Conservation (phyloP, 2,797 vertebrate genomes). For the Oryzias dopingdopingensis region DNA sequence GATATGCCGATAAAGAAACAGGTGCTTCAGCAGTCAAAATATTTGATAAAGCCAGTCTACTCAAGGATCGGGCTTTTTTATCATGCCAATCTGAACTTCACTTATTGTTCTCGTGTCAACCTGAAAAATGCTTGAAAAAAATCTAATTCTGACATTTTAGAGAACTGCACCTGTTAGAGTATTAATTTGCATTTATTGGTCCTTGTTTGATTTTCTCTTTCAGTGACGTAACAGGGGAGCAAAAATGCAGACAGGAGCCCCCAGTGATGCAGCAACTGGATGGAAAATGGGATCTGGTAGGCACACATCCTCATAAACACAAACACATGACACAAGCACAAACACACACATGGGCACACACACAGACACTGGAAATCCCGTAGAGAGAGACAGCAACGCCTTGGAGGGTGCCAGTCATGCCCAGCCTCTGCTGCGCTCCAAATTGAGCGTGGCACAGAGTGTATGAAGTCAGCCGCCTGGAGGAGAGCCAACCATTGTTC, state of each 20-base stretch:
- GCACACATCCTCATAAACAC: constrained; percentile 27
- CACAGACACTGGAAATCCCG: constrained; percentile 39
- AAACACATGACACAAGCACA: constrained; percentile 7
- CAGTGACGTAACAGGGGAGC: constrained; percentile 30
- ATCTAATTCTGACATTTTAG: no score
- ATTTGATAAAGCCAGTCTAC: no score
- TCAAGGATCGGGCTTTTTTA: no score
- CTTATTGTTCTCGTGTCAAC: no score
- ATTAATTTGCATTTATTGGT: background rate
- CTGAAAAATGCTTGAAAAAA: no score
- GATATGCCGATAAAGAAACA: no score
- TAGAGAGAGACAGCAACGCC: constrained; percentile 58
- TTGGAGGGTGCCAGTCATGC: constrained; percentile 69
- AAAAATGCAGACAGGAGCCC: constrained; percentile 13
- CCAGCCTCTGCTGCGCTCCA: constrained; percentile 68
- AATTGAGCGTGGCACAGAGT: constrained; percentile 73
- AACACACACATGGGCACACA: constrained; percentile 26
- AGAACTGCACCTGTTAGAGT: background rate
- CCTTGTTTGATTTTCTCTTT: background rate
- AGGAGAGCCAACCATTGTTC: constrained; percentile 73
- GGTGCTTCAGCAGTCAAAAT: no score
- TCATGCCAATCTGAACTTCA: no score
- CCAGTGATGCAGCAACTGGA: constrained; percentile 24
- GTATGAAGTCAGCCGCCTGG: constrained; percentile 72
- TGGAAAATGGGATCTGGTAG: constrained; percentile 37